Conservation (phyloP, 2,113 vertebrate genomes). For the Pavo muticus region DNA sequence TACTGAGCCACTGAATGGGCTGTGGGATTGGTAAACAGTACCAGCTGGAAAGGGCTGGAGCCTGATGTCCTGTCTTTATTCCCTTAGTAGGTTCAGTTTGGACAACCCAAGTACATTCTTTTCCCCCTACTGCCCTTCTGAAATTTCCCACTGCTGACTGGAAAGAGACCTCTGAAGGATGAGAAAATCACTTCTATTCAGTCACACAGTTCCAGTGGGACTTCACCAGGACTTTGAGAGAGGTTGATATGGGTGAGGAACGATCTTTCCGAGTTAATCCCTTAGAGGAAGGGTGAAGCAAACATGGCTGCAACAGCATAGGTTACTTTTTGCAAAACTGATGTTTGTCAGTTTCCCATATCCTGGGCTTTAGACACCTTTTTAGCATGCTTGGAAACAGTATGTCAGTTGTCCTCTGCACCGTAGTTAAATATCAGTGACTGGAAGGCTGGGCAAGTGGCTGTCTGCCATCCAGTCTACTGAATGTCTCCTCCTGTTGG, state of each 20-base stretch:
- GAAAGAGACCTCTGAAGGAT: not conserved
- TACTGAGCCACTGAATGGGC: not conserved
- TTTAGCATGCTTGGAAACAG: not conserved
- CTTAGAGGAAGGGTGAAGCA: not conserved
- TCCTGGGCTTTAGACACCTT: not conserved
- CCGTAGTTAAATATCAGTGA: not conserved
- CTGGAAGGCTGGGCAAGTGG: not conserved
- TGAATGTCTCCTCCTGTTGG: slow-evolving; percentile 9
- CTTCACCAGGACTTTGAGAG: not conserved
- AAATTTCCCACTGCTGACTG: slow-evolving; percentile 39
- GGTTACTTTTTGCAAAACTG: not conserved
- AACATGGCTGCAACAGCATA: not conserved
- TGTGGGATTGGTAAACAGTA: not conserved
- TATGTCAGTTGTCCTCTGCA: not conserved
- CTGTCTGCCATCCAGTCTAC: not conserved
- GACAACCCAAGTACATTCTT: slow-evolving; percentile 2
- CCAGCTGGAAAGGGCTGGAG: not conserved
- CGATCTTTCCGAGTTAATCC: not conserved
- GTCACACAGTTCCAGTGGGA: not conserved
- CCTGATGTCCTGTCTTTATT: not conserved
- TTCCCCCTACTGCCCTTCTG: slow-evolving; percentile 2
- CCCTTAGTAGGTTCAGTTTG: not conserved
- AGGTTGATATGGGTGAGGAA: not conserved
- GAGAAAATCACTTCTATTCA: not conserved
- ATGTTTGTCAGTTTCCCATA: rapidly evolving